A percentile compares a stretch with the other conserved stretches of the same genome.
phyloP scores from a whole-genome alignment of 2,113 vertebrate genomes.

The Australoheros scitulus region DNA sequence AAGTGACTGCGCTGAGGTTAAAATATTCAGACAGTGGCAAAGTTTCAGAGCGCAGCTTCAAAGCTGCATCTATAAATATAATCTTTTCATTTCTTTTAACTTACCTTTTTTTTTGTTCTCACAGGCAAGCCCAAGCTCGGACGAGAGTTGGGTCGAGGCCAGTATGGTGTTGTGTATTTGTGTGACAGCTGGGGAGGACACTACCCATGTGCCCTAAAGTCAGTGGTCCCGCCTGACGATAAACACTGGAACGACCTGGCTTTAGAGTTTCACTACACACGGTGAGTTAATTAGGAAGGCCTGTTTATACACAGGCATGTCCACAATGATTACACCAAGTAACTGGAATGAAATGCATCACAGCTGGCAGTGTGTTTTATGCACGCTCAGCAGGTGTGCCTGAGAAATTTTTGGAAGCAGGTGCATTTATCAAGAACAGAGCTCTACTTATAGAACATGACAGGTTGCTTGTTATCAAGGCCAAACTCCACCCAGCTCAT shows the following conservation, averaged over 20 bases:
- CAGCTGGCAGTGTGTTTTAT: not conserved
- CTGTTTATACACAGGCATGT: not conserved
- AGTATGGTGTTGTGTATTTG: conserved; percentile 96
- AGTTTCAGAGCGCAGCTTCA: not conserved
- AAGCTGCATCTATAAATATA: not conserved
- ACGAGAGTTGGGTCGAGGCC: conserved; percentile 93
- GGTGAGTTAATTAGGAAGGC: conserved; percentile 72
- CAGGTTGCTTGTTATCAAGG: not conserved
- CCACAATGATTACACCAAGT: not conserved
- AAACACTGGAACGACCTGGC: conserved; percentile 99
- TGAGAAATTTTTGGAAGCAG: not conserved
- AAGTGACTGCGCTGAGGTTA: not conserved
- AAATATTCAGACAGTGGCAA: not conserved
- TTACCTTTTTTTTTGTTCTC: not conserved
- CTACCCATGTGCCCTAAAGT: conserved; percentile 95
- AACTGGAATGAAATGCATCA: not conserved
- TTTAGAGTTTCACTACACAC: conserved; percentile 98
- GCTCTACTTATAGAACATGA: not conserved
- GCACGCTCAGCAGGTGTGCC: not conserved
- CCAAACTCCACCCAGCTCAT: not conserved
- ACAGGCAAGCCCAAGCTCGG: conserved; percentile 94
- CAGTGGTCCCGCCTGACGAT: conserved; percentile 97
- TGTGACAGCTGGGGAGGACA: conserved; percentile 95
- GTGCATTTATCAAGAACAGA: not conserved
- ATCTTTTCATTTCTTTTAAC: not conserved